Percentiles rank a stretch among this genome's conserved stretches.
These are phyloP conservation scores for Gortyna flavago DNA, from an alignment of 2,888 invertebrate species.

Conservation along the genomic window DNA sequence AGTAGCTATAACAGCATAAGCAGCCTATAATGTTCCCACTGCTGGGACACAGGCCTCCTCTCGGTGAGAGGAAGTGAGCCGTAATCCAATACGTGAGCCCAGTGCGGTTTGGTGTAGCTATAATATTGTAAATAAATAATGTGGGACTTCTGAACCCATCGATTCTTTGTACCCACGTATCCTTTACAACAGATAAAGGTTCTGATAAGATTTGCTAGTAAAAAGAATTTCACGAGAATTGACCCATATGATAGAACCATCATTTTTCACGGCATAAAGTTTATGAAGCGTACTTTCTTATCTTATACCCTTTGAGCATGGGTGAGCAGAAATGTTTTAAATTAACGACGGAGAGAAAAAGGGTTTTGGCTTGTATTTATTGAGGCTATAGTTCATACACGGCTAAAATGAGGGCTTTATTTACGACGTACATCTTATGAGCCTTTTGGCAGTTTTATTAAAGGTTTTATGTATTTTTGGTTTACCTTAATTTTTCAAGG, in stretches of 20 bases:
- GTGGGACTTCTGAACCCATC: constrained; percentile 20
- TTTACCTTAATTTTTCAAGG: not conserved
- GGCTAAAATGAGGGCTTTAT: not conserved
- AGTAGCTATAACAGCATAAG: too few species aligned
- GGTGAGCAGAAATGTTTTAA: constrained; percentile 55
- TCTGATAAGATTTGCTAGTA: constrained; percentile 50
- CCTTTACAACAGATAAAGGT: constrained; percentile 48
- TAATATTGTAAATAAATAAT: not conserved
- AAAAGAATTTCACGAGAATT: constrained; percentile 65
- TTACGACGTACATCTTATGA: not conserved
- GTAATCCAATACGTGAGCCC: too few species aligned
- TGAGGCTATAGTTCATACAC: constrained; percentile 7
- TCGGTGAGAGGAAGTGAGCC: too few species aligned
- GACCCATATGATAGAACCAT: constrained; percentile 70
- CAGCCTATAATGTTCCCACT: too few species aligned
- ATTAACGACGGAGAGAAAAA: constrained; percentile 43
- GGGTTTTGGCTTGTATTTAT: constrained; percentile 17
- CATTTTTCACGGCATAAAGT: constrained; percentile 75
- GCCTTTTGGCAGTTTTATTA: not conserved
- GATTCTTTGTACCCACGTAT: not conserved
- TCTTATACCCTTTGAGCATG: constrained; percentile 63
- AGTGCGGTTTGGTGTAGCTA: too few species aligned
- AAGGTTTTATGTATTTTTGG: too few species aligned
- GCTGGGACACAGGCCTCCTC: too few species aligned
- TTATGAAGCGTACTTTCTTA: constrained; percentile 76